phyloP scores from a whole-genome alignment of 2,797 vertebrate genomes.

The Percopsis omiscomaycus region DNA sequence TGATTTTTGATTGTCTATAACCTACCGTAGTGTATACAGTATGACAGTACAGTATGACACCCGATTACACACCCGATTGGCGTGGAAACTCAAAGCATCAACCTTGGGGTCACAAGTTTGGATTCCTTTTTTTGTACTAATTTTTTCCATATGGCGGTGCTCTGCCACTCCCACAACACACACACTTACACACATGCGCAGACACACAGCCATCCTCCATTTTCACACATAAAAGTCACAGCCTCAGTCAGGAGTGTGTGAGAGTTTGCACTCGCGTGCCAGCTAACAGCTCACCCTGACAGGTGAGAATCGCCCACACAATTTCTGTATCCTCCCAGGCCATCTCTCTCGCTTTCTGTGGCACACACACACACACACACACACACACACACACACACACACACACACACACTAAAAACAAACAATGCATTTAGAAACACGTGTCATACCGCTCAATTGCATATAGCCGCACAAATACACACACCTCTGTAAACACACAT shows the following conservation, averaged over 20 bases:
- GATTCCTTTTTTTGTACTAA: too few species aligned
- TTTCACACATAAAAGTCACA: slow-evolving; percentile 75
- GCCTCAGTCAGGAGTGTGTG: slow-evolving; percentile 68
- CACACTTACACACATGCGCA: slow-evolving; percentile 21
- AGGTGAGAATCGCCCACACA: slow-evolving; percentile 71
- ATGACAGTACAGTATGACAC: too few species aligned
- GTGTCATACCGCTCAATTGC: too few species aligned
- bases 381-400: neutral
- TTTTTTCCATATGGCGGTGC: neutral
- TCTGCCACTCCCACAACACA: slow-evolving; percentile 40
- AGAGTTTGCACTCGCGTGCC: slow-evolving; percentile 72
- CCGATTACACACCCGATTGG: too few species aligned
- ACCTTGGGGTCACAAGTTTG: too few species aligned
- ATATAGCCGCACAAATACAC: neutral
- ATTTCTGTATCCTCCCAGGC: neutral
- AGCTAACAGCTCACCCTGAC: slow-evolving; percentile 69
- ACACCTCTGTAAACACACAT: neutral
- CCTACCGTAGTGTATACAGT: too few species aligned
- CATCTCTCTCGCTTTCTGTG: too few species aligned
- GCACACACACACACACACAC: slow-evolving; percentile 1
- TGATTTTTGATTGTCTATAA: too few species aligned
- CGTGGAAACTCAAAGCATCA: too few species aligned
- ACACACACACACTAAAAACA: neutral
- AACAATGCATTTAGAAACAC: neutral
- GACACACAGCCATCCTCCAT: slow-evolving; percentile 43